Conservation (phyloP, 1,140 invertebrate species). For the Globodera rostochiensis region DNA sequence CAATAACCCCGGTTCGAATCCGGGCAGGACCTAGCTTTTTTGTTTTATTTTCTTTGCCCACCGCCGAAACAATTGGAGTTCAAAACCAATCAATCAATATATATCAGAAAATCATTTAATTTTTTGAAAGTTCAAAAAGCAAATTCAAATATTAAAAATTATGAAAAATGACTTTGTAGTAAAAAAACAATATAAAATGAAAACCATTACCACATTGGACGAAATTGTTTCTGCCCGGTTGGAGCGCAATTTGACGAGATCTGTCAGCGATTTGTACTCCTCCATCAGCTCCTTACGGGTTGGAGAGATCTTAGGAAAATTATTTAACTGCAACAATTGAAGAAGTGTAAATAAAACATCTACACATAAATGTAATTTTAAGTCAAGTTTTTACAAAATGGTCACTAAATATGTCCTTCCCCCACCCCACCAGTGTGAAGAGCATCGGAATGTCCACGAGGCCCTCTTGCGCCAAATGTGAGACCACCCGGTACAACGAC, state of each 20-base stretch:
- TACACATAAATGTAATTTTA: too few relatives aligned
- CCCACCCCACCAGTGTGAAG: constrained; percentile 80
- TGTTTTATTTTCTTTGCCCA: background rate
- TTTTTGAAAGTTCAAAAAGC: too few relatives aligned
- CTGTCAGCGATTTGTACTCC: constrained; percentile 80
- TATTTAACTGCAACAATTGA: too few relatives aligned
- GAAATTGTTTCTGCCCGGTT: constrained; percentile 82
- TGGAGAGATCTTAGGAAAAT: constrained; percentile 72
- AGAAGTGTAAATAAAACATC: too few relatives aligned
- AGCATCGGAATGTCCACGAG: constrained; percentile 84
- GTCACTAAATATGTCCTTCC: too few relatives aligned
- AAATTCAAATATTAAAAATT: too few relatives aligned
- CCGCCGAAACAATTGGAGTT: too few relatives aligned
- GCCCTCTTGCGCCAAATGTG: constrained; percentile 82
- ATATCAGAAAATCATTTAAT: too few relatives aligned
- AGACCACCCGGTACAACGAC: constrained; percentile 84
- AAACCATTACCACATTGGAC: constrained; percentile 10
- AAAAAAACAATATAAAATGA: too few relatives aligned
- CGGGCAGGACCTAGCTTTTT: constrained; percentile 28
- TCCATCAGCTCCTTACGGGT: constrained; percentile 80
- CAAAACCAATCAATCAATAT: too few relatives aligned
- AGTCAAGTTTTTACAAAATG: too few relatives aligned
- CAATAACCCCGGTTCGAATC: constrained; percentile 33
- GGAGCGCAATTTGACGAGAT: constrained; percentile 83
- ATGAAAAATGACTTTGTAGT: too few relatives aligned